Evolutionary conservation across 2,888 invertebrate species (phyloP), one percentile per base, ranked within the genome.

Genomic region (Nipponacmea schrenckii): DNA sequence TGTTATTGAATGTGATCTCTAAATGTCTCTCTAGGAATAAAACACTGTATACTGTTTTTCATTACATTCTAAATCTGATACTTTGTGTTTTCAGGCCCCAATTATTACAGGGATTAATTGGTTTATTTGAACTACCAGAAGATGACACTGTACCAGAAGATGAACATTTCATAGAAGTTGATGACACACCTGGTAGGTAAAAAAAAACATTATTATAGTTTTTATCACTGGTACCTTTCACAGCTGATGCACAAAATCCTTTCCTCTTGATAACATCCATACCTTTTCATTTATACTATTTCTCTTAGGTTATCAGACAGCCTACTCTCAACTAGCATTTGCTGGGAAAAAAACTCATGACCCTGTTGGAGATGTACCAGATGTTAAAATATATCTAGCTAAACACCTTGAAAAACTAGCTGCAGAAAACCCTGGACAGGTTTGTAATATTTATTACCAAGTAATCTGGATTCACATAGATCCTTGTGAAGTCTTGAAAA

Each of bases 91-190:
- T 79, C 73, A 91, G 91, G 91, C 83, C 88, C 10, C 87, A 88
- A 17, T 80, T 91, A 14, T 89, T 92, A 50, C 90, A 95, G 90
- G 92, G 94, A 0, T 89, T 98, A 74, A 92, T 98, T 50, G 93
- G 94, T 69, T 91, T 97, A 81, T 96, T 97, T 89, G 97, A 98
- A 90, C 90, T 96, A 82, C 96, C 97, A 0, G 92, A 93, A 56
- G 96, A 97, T 90, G 93, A 94, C 79, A 92, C 92, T 1, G 77
- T 89, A 2, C 91, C 93, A 0, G 94, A 94, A 4, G 96, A 96
- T 85, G 95, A 95, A 87, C 90, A 92, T 79, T 94, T 95, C 89
- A 91, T 95, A 17, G 96, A 96, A 84, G 92, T 95, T 45, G 96
- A 97, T 81, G 96, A 96, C 84, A 90, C 93, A 26, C 93, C 94